Conservation (phyloP, 2,113 vertebrate genomes). For the Donacobius atricapilla region DNA sequence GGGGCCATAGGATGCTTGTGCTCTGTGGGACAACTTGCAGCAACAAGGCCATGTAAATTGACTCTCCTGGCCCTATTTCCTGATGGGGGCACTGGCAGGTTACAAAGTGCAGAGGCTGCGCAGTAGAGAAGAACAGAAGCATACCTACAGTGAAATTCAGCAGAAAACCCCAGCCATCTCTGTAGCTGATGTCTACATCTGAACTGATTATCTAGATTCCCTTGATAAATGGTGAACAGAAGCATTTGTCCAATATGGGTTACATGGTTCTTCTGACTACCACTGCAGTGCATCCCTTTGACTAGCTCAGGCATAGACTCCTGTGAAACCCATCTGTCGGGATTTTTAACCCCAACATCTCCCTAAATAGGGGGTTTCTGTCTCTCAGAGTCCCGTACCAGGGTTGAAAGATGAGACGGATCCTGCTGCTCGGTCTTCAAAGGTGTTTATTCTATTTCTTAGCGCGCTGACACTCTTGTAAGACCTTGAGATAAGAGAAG, state of each 20-base stretch:
- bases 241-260: accelerated
- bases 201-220: background rate
- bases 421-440: too few relatives aligned
- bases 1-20: background rate
- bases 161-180: background rate
- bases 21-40: background rate
- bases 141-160: background rate
- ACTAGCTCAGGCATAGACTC: background rate
- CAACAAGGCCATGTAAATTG: background rate
- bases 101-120: background rate
- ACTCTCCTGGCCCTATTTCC: background rate
- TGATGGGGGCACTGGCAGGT: accelerated
- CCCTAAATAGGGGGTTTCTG: too few relatives aligned
- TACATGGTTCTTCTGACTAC: background rate
- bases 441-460: too few relatives aligned
- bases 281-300: accelerated
- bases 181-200: background rate
- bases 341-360: too few relatives aligned
- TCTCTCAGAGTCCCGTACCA: too few relatives aligned
- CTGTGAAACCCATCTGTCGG: too few relatives aligned
- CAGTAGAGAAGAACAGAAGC: background rate
- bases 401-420: too few relatives aligned
- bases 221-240: background rate
- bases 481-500: too few relatives aligned
- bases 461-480: too few relatives aligned